Evolutionary conservation across 2,888 invertebrate genomes (phyloP).

Genomic region (Scrobipalpa costella): DNA sequence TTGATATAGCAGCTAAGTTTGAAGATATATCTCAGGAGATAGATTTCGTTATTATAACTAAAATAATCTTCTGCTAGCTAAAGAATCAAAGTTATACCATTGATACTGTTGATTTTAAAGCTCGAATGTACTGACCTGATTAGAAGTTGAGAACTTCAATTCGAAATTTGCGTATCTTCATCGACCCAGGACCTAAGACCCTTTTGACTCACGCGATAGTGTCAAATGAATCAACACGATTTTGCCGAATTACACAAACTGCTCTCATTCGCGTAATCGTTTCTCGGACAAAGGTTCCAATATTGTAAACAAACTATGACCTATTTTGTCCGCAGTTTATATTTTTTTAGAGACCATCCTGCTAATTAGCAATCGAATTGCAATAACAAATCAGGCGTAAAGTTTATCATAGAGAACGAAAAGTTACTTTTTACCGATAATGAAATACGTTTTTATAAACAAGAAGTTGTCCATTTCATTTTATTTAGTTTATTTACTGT

Average conservation of each 20-base stretch:
- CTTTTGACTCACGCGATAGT: conserved; percentile 52
- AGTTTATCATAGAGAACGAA: no score
- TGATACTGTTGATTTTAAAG: not conserved
- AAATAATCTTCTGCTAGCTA: no score
- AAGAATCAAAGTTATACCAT: not conserved
- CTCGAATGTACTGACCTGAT: conserved; percentile 58
- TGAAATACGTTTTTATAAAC: no score
- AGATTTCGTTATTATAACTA: no score
- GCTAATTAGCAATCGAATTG: conserved; percentile 6
- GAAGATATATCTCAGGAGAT: no score
- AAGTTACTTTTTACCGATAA: no score
- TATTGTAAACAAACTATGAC: conserved; percentile 39
- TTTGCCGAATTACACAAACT: conserved; percentile 48
- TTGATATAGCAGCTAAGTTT: not conserved
- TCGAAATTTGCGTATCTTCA: conserved; percentile 56
- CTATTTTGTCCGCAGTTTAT: conserved; percentile 32
- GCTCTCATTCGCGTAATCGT: conserved; percentile 23
- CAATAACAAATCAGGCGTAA: not conserved
- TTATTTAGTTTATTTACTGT: no score
- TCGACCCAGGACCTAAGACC: conserved; percentile 59
- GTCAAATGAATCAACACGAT: conserved; percentile 50
- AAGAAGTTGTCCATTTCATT: no score
- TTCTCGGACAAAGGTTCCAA: conserved; percentile 28
- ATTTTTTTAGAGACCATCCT: conserved; percentile 12
- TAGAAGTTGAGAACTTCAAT: conserved; percentile 40